Evolutionary conservation across 2,113 vertebrate genomes (phyloP).

Genomic region (Sus scrofa): T2T-Sscrofa CM000824.6:174232501-174233000

Average conservation of each 20-base stretch:
- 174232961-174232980: background rate
- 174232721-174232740: background rate
- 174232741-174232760: background rate
- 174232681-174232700: background rate
- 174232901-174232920: background rate
- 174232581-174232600: background rate
- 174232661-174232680: background rate
- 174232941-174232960: background rate
- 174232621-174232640: background rate
- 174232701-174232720: background rate
- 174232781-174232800: background rate
- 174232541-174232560: background rate
- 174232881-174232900: background rate
- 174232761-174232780: background rate
- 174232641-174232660: background rate
- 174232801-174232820: background rate
- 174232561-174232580: background rate
- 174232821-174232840: too few relatives aligned
- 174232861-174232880: background rate
- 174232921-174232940: background rate
- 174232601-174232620: background rate
- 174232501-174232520: background rate
- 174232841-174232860: background rate
- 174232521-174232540: background rate
- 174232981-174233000: constrained; percentile 54